phyloP scores from a whole-genome alignment of 2,797 vertebrate genomes.

The Coracias cyanogaster region DNA sequence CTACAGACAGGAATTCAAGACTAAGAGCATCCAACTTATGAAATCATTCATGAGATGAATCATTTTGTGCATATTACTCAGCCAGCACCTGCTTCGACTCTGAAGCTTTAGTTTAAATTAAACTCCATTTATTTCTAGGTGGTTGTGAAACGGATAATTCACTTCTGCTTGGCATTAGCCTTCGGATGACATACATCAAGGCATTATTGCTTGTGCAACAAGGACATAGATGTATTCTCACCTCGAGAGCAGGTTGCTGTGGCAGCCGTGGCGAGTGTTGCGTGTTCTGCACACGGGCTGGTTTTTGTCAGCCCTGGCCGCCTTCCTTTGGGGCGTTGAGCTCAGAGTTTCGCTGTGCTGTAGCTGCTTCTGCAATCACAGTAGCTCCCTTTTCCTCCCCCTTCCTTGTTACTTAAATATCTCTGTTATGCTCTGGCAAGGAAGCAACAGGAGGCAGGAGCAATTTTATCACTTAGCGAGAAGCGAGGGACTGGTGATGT shows the following conservation, averaged over 20 bases:
- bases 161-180: not conserved
- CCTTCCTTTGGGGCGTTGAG: not conserved
- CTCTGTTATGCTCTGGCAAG: not conserved
- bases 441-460: not conserved
- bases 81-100: slow-evolving; percentile 28
- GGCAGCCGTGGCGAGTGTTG: not conserved
- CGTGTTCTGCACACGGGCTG: not conserved
- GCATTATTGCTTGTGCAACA: not conserved
- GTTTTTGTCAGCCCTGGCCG: not conserved
- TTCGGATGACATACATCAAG: not conserved
- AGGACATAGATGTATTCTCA: not conserved
- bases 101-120: not conserved
- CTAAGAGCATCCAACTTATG: not conserved
- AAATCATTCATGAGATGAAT: slow-evolving; percentile 17
- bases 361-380: not conserved
- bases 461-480: not conserved
- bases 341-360: not conserved
- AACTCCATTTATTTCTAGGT: not conserved
- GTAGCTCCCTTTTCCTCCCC: not conserved
- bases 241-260: not conserved
- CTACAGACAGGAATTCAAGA: slow-evolving; percentile 32
- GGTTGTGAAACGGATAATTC: slow-evolving; percentile 18
- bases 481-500: not conserved
- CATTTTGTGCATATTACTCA: not conserved
- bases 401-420: not conserved